Conservation (phyloP, 2,113 vertebrate species). For the Cathartes aura region DNA sequence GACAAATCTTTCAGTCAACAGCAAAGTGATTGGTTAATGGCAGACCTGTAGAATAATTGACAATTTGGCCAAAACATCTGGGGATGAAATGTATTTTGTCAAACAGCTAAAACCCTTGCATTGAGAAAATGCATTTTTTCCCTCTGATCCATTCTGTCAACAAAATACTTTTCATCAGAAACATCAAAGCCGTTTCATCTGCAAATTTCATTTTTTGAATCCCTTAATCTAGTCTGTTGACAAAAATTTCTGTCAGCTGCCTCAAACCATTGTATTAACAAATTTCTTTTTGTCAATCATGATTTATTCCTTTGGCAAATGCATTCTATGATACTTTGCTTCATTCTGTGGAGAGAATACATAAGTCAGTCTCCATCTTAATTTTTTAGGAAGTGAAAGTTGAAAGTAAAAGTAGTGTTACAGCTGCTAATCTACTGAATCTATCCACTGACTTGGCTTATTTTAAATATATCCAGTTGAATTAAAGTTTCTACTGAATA, state of each 20-base stretch:
- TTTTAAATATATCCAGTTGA: background rate
- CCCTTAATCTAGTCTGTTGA: constrained; percentile 79
- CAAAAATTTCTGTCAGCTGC: constrained; percentile 79
- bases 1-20: background rate
- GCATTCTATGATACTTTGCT: background rate
- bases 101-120: constrained; percentile 65
- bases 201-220: constrained; percentile 76
- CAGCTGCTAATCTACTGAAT: background rate
- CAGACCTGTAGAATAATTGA: constrained; percentile 47
- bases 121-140: constrained; percentile 67
- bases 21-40: constrained; percentile 12
- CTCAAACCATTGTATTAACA: constrained; percentile 79
- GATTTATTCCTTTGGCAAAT: constrained; percentile 67
- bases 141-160: constrained; percentile 77
- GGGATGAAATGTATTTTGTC: constrained; percentile 67
- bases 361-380: constrained; percentile 23
- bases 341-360: constrained; percentile 30
- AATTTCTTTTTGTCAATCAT: constrained; percentile 79
- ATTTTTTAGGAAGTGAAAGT: constrained; percentile 16
- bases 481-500: background rate
- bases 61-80: constrained; percentile 62
- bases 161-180: constrained; percentile 76
- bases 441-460: background rate
- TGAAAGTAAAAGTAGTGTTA: background rate
- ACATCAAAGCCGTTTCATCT: constrained; percentile 78